Evolutionary conservation across 92 coral and sea anemone genomes (phyloP), one percentile per base, ranked within the genome.

Genomic region (Chrysogorgia sp.): DNA sequence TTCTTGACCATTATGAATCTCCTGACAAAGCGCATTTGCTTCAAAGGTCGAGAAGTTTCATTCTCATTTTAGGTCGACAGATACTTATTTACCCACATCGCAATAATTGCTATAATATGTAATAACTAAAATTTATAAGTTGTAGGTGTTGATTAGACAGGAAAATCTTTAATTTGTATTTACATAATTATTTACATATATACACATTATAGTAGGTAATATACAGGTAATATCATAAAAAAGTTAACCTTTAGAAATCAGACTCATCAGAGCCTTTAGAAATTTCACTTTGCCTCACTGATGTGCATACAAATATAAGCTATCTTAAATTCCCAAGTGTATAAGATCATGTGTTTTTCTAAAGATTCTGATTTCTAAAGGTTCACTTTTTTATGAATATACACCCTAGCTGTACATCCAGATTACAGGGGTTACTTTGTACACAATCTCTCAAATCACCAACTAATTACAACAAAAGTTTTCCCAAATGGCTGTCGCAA

Each of bases 291-390:
- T 20, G 63, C 26, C 63, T 21, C 10, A 57, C 63, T 57, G 10
- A 57, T 57, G 63, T 57, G 63, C 14, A 57, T 57, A 57, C 63
- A 57, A 57, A 21, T 57, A 57, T 23, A 57, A 57, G 25, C 63
- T 57, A 57, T 57, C 25, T 57, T 57, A 57, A 57, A 57, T 57
- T 8, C 63, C 63, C 28, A 57, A 57, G 28, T 20, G 26, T 57
- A 57, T 57, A 57, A 57, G 63, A 57, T 57, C 30, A 29, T 57
- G 63, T 57, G 63, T 57, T 7, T 57, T 57, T 57, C 63, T 57
- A 21, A 57, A 57, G 63, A 20, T 57, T 57, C 63, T 57, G 63
- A 57, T 7, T 7, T 57, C 63, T 57, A 57, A 57, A 57, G 63
- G 63, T 57, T 21, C 28, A 8, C 25, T 57, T 57, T 49, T 57